Base-by-base conservation (phyloP, 2,888 invertebrate genomes). In the Nineta flava region DNA sequence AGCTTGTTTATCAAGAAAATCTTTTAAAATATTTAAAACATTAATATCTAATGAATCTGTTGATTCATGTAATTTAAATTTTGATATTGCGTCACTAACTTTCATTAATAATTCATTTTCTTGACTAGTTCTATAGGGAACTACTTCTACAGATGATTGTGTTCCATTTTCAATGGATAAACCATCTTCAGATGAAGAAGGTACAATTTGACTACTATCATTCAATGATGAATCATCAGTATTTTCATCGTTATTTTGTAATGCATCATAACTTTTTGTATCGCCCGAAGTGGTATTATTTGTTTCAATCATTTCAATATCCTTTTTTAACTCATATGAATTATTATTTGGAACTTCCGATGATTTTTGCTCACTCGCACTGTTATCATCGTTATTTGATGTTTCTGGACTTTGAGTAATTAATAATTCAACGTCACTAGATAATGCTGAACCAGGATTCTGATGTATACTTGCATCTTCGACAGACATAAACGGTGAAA, bases 401-500 rank as follows among this genome's bases (percentile, higher is more conserved):
- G 45, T 38, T 12, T 47, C 34, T 2, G 26, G 26, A 26, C 26
- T 6, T 13, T 34, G 21, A 7, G 54, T 57, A 4, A 56, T 54
- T 13, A 59, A 49, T 56, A 60, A 62, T 55, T 65, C 65, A 9
- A 59, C 56, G 32, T 61, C 56, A 54, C 64, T 63, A 38, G 56
- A 54, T 5, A 53, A 35, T 10, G 52, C 51, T 19, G 54, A 53
- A 15, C 49, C 44, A 40, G 34, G 46, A 38, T 49, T 40, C 15
- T 48, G 51, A 52, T 63, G 63, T 21, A 65, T 55, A 48, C 65
- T 65, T 0, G 63, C 64, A 50, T 65, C 60, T 56, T 64, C 65
- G 44, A 56, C 59, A 1, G 61, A 57, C 21, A 62, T 51, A 9
- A 60, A 49, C 1, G 59, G 55, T 31, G 56, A 55, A 32, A 59